Conservation (phyloP, 2,888 invertebrate species). For the Cerceris ruficornis region DNA sequence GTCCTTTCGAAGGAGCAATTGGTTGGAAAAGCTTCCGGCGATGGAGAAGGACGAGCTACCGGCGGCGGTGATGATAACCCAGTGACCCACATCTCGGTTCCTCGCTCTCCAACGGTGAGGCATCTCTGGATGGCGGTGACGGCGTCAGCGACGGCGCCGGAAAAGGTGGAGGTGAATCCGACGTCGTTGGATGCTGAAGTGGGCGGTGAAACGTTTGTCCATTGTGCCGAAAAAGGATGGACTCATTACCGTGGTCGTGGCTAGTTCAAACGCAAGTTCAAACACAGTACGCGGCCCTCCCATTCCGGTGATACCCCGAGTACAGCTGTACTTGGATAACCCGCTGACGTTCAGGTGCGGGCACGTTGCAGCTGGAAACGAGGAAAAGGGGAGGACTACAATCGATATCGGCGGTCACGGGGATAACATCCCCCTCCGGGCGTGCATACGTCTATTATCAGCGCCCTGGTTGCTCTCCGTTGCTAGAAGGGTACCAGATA, state of each 20-base stretch:
- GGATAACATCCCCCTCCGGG: constrained; percentile 44
- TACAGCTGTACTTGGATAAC: constrained; percentile 52
- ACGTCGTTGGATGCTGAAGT: not conserved
- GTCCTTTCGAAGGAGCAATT: constrained; percentile 68
- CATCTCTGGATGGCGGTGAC: constrained; percentile 38
- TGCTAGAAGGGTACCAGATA: constrained; percentile 21
- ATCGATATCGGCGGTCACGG: constrained; percentile 53
- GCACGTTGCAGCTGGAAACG: constrained; percentile 44
- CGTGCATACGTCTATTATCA: constrained; percentile 41
- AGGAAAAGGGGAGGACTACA: constrained; percentile 40
- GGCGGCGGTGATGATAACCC: constrained; percentile 71
- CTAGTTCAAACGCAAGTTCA: constrained; percentile 48
- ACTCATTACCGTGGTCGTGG: constrained; percentile 46
- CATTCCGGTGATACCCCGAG: constrained; percentile 22
- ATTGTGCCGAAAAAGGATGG: constrained; percentile 55
- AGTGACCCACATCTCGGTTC: constrained; percentile 71
- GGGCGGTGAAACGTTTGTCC: constrained; percentile 51
- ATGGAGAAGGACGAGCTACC: constrained; percentile 60
- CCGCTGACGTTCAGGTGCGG: constrained; percentile 50
- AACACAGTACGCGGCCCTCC: constrained; percentile 33
- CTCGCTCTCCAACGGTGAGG: constrained; percentile 36
- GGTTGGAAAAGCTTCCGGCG: constrained; percentile 68
- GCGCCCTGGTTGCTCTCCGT: constrained; percentile 10
- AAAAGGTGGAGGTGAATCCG: constrained; percentile 1
- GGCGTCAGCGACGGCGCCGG: constrained; percentile 2